Evolutionary conservation across 2,113 vertebrate genomes (phyloP), one percentile per base, ranked within the genome.

Genomic region (Patagioenas fasciata): DNA sequence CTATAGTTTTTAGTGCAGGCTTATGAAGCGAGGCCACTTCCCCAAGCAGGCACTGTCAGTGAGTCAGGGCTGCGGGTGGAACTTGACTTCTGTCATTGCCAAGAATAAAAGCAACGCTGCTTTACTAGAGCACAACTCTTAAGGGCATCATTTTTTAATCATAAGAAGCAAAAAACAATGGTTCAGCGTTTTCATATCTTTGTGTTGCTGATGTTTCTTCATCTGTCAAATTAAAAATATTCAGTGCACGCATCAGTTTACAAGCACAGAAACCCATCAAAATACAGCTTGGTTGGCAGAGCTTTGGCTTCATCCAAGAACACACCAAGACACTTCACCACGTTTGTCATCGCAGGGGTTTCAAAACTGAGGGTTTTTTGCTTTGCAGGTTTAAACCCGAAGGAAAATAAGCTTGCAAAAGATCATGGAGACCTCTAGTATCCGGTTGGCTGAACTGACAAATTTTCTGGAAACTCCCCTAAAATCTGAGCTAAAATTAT

Each of bases 51-150:
- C 90, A 44, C 77, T 93, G 64, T 32, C 88, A 44, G 93, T 97
- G 95, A 96, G 92, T 96, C 95, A 96, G 93, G 95, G 29, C 93
- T 93, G 95, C 34, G 92, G 95, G 95, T 91, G 85, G 92, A 88
- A 91, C 75, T 81, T 73, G 82, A 88, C 82, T 87, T 93, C 91
- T 94, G 65, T 80, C 75, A 32, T 20, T 71, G 85, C 95, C 93
- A 95, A 44, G 92, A 90, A 91, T 84, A 90, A 92, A 94, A 95
- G 15, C 62, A 42, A 47, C 75, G 10, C 48, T 34, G 67, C 85
- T 94, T 67, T 57, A 51, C 44, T 64, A n/a, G 72, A 92, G 88
- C 75, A 86, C 69, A 86, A 80, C 95, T 83, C 92, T 66, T 62
- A 1, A 91, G 90, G 92, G 69, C 88, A 89, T 91, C 12, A 0